Conservation (phyloP, 2,113 vertebrate species). For the human region GRCh38 chr6:97915501-97916000, state of each 20-base stretch:
- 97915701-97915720: slow-evolving; percentile 77
- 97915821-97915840: slow-evolving; percentile 76
- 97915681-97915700: slow-evolving; percentile 77
- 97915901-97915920: background rate
- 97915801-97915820: slow-evolving; percentile 82
- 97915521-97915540: slow-evolving; percentile 73
- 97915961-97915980: slow-evolving; percentile 29
- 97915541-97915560: slow-evolving; percentile 67
- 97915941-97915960: slow-evolving; percentile 1
- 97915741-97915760: slow-evolving; percentile 74
- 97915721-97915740: slow-evolving; percentile 74
- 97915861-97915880: background rate
- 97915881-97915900: slow-evolving; percentile 50
- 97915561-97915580: slow-evolving; percentile 55
- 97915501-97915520: slow-evolving; percentile 73
- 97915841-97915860: slow-evolving; percentile 69
- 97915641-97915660: slow-evolving; percentile 72
- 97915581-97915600: slow-evolving; percentile 78
- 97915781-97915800: slow-evolving; percentile 76
- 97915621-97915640: slow-evolving; percentile 72
- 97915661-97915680: slow-evolving; percentile 78
- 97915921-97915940: slow-evolving; percentile 14
- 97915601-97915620: slow-evolving; percentile 82
- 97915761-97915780: slow-evolving; percentile 73
- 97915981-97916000: background rate